Conservation (phyloP, 2,888 invertebrate genomes). For the Petrolisthes cinctipes region DNA sequence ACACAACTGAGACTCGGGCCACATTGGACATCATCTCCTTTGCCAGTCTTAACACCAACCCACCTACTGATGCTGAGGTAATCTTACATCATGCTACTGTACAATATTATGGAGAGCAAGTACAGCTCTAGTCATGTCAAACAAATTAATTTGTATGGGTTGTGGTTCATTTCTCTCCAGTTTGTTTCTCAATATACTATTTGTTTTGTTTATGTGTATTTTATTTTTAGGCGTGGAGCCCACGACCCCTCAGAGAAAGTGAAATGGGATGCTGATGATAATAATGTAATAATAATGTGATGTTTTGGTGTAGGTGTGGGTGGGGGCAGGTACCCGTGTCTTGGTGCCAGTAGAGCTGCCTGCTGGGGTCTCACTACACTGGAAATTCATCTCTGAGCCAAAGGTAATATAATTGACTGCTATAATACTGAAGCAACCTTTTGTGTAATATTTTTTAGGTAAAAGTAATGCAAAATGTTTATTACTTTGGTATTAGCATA, state of each 20-base stretch:
- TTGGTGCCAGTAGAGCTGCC: conserved; percentile 51
- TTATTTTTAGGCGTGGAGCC: neutral
- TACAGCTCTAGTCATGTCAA: neutral
- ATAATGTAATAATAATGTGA: neutral
- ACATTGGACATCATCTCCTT: conserved; percentile 34
- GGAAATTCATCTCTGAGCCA: conserved; percentile 46
- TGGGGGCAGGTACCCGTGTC: conserved; percentile 39
- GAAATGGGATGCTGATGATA: neutral
- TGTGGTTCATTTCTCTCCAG: neutral
- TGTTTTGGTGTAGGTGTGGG: conserved; percentile 34
- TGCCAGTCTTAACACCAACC: conserved; percentile 14
- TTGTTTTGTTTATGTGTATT: neutral
- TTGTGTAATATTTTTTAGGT: neutral
- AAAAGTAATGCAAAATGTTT: too few relatives aligned
- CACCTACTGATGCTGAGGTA: conserved; percentile 48
- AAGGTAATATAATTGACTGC: conserved; percentile 21
- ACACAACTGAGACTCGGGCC: conserved; percentile 35
- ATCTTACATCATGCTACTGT: neutral
- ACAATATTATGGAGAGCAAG: neutral
- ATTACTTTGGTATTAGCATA: too few relatives aligned
- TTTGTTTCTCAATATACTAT: neutral
- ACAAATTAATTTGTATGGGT: neutral
- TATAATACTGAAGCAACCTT: neutral
- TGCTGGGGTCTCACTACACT: conserved; percentile 39
- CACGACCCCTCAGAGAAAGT: neutral